Percentiles rank a stretch among this genome's conserved stretches.
Evolutionary conservation across 2,113 vertebrate genomes (phyloP).

Genomic region (Pantherophis guttatus): DNA sequence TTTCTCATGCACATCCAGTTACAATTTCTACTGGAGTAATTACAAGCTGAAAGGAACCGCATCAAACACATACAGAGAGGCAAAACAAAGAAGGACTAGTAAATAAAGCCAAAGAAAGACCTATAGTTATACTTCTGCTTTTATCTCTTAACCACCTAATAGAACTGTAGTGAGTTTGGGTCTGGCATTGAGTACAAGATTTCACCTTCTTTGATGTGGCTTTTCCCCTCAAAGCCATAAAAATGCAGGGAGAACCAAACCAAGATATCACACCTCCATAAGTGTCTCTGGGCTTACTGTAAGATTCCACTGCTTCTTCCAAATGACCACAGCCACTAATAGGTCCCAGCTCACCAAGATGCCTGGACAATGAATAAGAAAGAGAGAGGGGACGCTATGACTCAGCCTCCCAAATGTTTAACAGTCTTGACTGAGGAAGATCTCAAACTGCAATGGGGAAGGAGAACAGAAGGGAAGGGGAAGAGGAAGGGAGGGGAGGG

Average conservation of each 20-base stretch:
- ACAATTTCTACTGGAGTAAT: conserved; percentile 28
- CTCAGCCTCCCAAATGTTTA: conserved; percentile 46
- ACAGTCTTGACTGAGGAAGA: conserved; percentile 35
- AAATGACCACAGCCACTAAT: conserved; percentile 68
- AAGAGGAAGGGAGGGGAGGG: no score
- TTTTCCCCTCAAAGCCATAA: conserved; percentile 53
- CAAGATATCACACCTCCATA: conserved; percentile 67
- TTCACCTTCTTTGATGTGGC: conserved; percentile 60
- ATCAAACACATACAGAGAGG: conserved; percentile 32
- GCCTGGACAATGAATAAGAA: conserved; percentile 65
- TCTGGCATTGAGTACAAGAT: conserved; percentile 36
- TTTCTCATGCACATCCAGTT: neutral
- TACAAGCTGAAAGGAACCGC: conserved; percentile 19
- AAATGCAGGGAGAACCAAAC: conserved; percentile 59
- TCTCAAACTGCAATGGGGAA: neutral
- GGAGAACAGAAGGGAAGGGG: neutral
- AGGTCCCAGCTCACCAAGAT: conserved; percentile 54
- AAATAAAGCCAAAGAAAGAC: conserved; percentile 51
- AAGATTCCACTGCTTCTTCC: conserved; percentile 60
- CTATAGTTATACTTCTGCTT: conserved; percentile 57
- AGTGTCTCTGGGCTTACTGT: conserved; percentile 67
- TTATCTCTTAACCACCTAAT: conserved; percentile 65
- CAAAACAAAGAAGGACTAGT: conserved; percentile 51
- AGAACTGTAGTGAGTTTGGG: conserved; percentile 60
- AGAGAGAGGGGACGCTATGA: conserved; percentile 59